phyloP scores from a whole-genome alignment of 2,113 vertebrate species.

The Tichodroma muraria region DNA sequence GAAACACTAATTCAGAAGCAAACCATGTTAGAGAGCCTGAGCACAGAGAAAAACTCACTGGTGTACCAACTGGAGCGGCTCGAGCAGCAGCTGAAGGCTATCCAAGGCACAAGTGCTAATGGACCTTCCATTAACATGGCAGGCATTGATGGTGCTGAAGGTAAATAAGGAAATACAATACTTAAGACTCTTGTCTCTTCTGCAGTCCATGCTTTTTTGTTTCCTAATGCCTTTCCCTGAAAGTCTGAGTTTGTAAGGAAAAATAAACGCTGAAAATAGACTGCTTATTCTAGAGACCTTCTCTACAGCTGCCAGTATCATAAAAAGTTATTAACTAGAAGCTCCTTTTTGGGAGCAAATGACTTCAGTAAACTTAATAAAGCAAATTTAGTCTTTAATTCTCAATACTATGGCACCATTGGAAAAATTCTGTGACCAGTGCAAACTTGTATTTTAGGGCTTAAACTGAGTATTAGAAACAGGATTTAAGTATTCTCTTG shows the following conservation, averaged over 20 bases:
- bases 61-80: constrained; percentile 93
- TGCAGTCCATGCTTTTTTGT: neutral
- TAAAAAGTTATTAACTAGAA: neutral
- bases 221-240: neutral
- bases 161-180: constrained; percentile 41
- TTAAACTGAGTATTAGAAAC: neutral
- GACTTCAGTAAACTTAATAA: neutral
- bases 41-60: constrained; percentile 93
- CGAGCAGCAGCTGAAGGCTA: constrained; percentile 84
- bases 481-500: neutral
- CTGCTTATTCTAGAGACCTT: neutral
- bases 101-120: constrained; percentile 70
- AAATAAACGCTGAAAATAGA: neutral
- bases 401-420: neutral
- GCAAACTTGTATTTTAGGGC: neutral
- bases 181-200: neutral
- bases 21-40: constrained; percentile 95
- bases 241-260: neutral
- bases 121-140: constrained; percentile 87
- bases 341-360: neutral
- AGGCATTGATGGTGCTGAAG: constrained; percentile 78
- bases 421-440: neutral
- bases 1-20: constrained; percentile 99
- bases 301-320: neutral
- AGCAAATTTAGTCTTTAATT: neutral